Base-by-base conservation (phyloP, 2,888 invertebrate genomes). In the Harpagoxenus sublaevis region DNA sequence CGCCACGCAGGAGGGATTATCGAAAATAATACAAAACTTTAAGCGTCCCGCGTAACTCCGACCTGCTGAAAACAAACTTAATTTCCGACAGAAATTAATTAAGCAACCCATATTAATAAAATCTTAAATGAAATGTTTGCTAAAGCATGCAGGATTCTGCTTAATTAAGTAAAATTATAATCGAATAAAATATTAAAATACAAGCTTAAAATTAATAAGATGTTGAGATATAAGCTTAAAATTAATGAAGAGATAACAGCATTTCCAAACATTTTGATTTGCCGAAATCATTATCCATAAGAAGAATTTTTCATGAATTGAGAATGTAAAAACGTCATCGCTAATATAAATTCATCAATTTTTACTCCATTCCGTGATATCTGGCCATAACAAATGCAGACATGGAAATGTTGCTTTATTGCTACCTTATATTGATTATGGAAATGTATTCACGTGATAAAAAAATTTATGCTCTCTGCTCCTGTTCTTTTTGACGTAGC, bases 371-470 rank as follows among this genome's bases (percentile, higher is more conserved):
- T 77, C 31, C 9, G 0, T 31, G 23, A 78, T 45, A 35, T 48
- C 31, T 23, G 31, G 5, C 9, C 1, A 75, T 12, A 42, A 23
- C 31, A 31, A 62, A 51, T 62, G 48, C 62, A 62, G 48, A 48
- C 45, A 73, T n/a, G 73, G 12, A 60, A 74, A 74, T n/a, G 18
- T 42, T 18, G 31, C 45, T 60, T 73, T 57, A 73, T 73, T 73
- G 57, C 5, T 73, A n/a, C n/a, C 60, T 60, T 48, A n/a, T 48
- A 60, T 74, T 8, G 45, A 74, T 74, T 74, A 74, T 48, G 31
- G 31, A 45, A 62, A 60, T 48, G 12, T 74, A 74, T 74, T 73
- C 74, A 23, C 6, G 73, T 28, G 28, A 45, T 45, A 45, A n/a
- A 74, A 73, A 35, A 74, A 55, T 23, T 28, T 42, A 18, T 6